A percentile compares a stretch with the other conserved stretches of the same genome.
Evolutionary conservation across 2,888 invertebrate genomes (phyloP).

Genomic region (Melanchra persicariae): DNA sequence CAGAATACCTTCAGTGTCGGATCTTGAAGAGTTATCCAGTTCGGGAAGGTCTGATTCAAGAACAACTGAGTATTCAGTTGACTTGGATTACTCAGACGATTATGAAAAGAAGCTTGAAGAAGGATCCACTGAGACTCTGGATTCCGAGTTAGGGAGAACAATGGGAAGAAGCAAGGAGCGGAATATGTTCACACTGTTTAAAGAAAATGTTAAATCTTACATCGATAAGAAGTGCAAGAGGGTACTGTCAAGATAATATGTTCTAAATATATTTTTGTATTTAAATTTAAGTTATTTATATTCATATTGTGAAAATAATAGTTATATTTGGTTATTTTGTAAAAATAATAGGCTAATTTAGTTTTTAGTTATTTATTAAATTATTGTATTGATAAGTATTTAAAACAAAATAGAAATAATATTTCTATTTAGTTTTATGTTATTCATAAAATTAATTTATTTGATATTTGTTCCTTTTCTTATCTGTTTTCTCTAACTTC

Average conservation of each 20-base stretch:
- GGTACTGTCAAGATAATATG: not conserved
- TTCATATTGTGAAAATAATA: no score
- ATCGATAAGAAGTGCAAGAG: constrained; percentile 61
- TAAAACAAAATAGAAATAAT: no score
- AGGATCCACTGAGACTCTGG: constrained; percentile 44
- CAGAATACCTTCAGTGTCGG: constrained; percentile 65
- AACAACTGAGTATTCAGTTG: constrained; percentile 49
- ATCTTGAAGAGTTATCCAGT: constrained; percentile 51
- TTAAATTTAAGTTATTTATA: no score
- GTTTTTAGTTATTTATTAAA: no score
- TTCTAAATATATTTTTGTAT: no score
- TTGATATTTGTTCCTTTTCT: no score
- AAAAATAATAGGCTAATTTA: no score
- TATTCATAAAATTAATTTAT: no score
- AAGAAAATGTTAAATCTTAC: constrained; percentile 58
- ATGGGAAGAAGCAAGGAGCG: constrained; percentile 32
- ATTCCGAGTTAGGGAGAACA: constrained; percentile 51
- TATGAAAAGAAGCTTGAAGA: constrained; percentile 18
- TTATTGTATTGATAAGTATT: no score
- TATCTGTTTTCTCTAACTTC: no score
- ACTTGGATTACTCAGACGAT: constrained; percentile 36
- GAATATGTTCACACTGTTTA: constrained; percentile 60
- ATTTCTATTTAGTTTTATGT: no score
- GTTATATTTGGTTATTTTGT: no score
- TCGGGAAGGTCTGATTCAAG: constrained; percentile 45